These are phyloP conservation scores for Chorisops tibialis DNA, from an alignment of 2,888 invertebrate species.

Conservation along the genomic window DNA sequence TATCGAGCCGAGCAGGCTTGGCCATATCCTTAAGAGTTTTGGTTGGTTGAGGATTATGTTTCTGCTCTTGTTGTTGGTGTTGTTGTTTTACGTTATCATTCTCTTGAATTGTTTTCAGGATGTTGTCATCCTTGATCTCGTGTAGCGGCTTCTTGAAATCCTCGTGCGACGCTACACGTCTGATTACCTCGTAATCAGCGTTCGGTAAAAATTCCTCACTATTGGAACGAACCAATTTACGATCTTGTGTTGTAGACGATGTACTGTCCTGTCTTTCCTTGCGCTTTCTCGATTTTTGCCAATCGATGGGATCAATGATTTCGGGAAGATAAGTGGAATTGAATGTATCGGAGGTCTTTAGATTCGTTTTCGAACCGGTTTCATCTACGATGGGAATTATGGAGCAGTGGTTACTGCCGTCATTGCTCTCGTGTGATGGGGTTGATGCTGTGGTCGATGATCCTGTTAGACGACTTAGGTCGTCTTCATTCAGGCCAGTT, in stretches of 20 bases:
- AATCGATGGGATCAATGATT: slow-evolving; percentile 51
- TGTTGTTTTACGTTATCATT: slow-evolving; percentile 8
- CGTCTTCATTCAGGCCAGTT: slow-evolving; percentile 53
- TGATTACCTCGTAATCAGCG: slow-evolving; percentile 47
- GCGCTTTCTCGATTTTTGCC: slow-evolving; percentile 57
- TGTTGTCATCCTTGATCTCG: slow-evolving; percentile 27
- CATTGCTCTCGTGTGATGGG: slow-evolving; percentile 38
- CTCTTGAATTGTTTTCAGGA: slow-evolving; percentile 26
- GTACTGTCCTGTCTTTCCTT: slow-evolving; percentile 63
- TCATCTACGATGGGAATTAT: slow-evolving; percentile 1
- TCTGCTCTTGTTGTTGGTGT: neutral
- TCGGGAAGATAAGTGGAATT: slow-evolving; percentile 50
- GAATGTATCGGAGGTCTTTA: slow-evolving; percentile 26
- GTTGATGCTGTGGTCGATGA: slow-evolving; percentile 48
- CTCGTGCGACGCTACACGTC: slow-evolving; percentile 63
- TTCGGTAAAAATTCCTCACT: slow-evolving; percentile 58
- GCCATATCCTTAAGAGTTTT: slow-evolving; percentile 37
- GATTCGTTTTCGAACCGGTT: slow-evolving; percentile 37
- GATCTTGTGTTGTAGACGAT: slow-evolving; percentile 58
- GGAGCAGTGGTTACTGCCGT: slow-evolving; percentile 23
- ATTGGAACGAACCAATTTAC: slow-evolving; percentile 61
- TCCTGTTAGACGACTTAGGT: slow-evolving; percentile 54
- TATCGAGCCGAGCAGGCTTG: slow-evolving; percentile 45
- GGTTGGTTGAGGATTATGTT: slow-evolving; percentile 16
- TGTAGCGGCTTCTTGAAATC: slow-evolving; percentile 55